Evolutionary conservation across 2,113 vertebrate species (phyloP).

Genomic region (Sander lucioperca): DNA sequence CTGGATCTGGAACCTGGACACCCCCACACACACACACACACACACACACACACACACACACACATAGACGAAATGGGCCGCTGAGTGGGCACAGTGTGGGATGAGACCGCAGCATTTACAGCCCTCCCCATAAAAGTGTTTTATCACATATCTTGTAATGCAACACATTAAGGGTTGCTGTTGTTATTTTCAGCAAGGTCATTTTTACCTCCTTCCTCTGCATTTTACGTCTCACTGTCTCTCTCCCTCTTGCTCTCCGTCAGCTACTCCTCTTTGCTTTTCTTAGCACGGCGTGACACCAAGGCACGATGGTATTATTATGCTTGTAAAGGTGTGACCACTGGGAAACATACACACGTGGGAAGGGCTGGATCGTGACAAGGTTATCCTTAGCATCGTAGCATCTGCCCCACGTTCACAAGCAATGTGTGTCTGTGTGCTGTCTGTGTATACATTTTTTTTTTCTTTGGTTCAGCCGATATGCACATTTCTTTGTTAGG

Average conservation of each 20-base stretch:
- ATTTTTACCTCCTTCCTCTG: conserved; percentile 57
- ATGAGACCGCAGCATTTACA: conserved; percentile 78
- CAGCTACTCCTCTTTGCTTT: conserved; percentile 24
- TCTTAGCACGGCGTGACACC: conserved; percentile 18
- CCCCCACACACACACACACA: conserved; percentile 12
- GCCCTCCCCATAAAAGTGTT: conserved; percentile 85
- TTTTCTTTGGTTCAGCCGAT: not conserved
- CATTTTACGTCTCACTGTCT: conserved; percentile 11
- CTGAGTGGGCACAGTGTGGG: conserved; percentile 70
- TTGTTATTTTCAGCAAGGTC: conserved; percentile 87
- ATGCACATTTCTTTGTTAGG: conserved; percentile 47
- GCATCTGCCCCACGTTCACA: conserved; percentile 22
- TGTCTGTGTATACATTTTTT: not conserved
- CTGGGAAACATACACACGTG: conserved; percentile 41
- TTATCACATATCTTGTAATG: conserved; percentile 87
- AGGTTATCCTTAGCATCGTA: conserved; percentile 39
- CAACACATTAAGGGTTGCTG: conserved; percentile 85
- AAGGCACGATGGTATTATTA: conserved; percentile 51
- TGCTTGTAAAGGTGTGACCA: conserved; percentile 59
- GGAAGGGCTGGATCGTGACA: conserved; percentile 42
- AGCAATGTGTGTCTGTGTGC: conserved; percentile 18
- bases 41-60: conserved; percentile 19
- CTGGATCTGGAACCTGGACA: conserved; percentile 53
- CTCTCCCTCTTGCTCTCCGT: conserved; percentile 6
- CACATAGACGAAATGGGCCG: conserved; percentile 53